Percentiles rank a stretch among this genome's conserved stretches.
phyloP scores from a whole-genome alignment of 2,113 vertebrate genomes.

The Cebidichthys violaceus region DNA sequence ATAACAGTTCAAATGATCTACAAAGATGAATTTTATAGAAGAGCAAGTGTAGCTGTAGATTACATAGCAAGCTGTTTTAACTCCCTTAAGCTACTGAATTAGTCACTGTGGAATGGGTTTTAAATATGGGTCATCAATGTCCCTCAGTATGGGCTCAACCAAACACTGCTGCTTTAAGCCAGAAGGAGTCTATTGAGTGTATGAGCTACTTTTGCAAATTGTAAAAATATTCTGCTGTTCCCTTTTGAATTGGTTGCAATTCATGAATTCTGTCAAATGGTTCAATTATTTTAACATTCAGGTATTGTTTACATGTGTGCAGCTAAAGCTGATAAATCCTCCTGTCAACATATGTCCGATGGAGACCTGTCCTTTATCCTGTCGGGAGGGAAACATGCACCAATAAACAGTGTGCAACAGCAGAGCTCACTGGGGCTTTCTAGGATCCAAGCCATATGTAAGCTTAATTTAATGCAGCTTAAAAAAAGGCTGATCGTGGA shows the following conservation, averaged over 20 bases:
- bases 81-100: constrained; percentile 26
- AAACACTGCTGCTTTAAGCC: constrained; percentile 35
- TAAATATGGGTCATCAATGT: constrained; percentile 21
- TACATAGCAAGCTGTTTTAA: constrained; percentile 35
- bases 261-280: constrained; percentile 31
- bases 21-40: constrained; percentile 25
- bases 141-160: constrained; percentile 9
- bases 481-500: constrained; percentile 2
- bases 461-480: constrained; percentile 1
- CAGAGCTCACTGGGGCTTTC: constrained; percentile 3
- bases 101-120: constrained; percentile 30
- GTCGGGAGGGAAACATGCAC: constrained; percentile 10
- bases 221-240: constrained; percentile 33
- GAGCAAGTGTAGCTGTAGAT: constrained; percentile 42
- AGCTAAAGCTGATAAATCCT: constrained; percentile 47
- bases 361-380: constrained; percentile 20
- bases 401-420: constrained; percentile 45
- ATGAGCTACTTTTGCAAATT: constrained; percentile 24
- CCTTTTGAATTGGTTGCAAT: constrained; percentile 39
- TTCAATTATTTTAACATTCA: constrained; percentile 24
- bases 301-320: constrained; percentile 37
- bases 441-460: background rate
- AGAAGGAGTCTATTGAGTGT: background rate
- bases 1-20: constrained; percentile 12
- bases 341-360: background rate